These are phyloP conservation scores for Rhysida immarginata DNA, from an alignment of 1,140 invertebrate species.

Conservation along the genomic window DNA sequence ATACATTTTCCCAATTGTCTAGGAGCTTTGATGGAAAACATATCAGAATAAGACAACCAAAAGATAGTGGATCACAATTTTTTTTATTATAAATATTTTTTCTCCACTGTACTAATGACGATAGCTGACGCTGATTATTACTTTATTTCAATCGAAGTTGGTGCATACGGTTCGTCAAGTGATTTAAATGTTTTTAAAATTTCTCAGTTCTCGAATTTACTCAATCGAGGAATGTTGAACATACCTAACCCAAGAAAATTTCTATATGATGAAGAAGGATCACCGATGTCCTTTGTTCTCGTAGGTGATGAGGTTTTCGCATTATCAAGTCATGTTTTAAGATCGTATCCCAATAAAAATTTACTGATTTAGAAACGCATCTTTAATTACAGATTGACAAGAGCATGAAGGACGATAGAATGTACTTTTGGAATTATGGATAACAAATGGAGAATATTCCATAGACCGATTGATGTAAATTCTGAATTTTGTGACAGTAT, in stretches of 20 bases:
- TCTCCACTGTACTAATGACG: neutral
- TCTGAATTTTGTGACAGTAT: neutral
- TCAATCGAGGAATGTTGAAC: neutral
- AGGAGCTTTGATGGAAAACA: neutral
- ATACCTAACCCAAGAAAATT: neutral
- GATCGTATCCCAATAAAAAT: neutral
- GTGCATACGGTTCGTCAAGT: neutral
- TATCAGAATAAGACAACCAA: neutral
- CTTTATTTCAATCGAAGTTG: neutral
- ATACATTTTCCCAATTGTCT: neutral
- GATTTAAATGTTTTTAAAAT: neutral
- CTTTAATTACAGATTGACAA: neutral
- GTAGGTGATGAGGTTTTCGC: neutral
- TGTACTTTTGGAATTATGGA: neutral
- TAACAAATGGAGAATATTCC: neutral
- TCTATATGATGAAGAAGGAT: neutral
- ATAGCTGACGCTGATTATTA: neutral
- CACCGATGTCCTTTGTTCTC: too few species aligned
- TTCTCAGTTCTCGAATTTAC: neutral
- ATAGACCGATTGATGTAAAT: neutral
- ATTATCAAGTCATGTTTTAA: neutral
- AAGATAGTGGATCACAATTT: neutral
- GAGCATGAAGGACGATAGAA: neutral
- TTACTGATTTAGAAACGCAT: neutral
- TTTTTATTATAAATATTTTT: neutral